A percentile compares a stretch with the other conserved stretches of the same genome.
phyloP scores from a whole-genome alignment of 2,888 invertebrate genomes.

The Mesochorus sp. region DNA sequence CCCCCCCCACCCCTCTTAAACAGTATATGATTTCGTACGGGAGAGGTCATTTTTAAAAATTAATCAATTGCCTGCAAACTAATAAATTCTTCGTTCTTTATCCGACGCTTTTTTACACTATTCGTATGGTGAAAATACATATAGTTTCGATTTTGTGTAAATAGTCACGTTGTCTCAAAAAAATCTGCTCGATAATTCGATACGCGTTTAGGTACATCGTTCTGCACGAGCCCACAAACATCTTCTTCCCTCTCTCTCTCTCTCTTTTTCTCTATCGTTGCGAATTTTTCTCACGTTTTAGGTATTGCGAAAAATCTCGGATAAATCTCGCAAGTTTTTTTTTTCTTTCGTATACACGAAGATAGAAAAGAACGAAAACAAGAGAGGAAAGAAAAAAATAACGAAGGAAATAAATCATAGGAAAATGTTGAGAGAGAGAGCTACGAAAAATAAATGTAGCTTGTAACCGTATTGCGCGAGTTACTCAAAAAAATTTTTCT shows the following conservation, averaged over 20 bases:
- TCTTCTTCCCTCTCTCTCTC: too few relatives aligned
- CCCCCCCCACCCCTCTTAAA: too few relatives aligned
- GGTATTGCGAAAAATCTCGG: slow-evolving; percentile 51
- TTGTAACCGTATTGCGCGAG: slow-evolving; percentile 27
- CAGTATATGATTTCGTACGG: too few relatives aligned
- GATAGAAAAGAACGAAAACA: slow-evolving; percentile 9
- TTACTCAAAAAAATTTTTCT: slow-evolving; percentile 43
- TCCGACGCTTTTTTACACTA: too few relatives aligned
- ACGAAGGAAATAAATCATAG: slow-evolving; percentile 28
- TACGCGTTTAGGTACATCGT: slow-evolving; percentile 11
- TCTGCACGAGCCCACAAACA: background rate
- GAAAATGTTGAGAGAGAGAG: slow-evolving; percentile 10
- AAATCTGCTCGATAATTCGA: slow-evolving; percentile 35
- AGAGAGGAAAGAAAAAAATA: background rate
- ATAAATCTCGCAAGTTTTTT: slow-evolving; percentile 47
- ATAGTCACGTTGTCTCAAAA: slow-evolving; percentile 7
- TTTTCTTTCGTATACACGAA: slow-evolving; percentile 12
- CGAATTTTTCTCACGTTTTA: slow-evolving; percentile 46
- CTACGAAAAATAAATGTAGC: background rate
- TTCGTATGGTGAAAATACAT: too few relatives aligned
- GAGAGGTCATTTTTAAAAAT: too few relatives aligned
- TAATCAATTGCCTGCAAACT: too few relatives aligned
- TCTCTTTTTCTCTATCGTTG: slow-evolving; percentile 12
- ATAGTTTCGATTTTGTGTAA: background rate
- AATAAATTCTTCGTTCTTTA: too few relatives aligned